Evolutionary conservation across 2,113 vertebrate species (phyloP), one percentile per base, ranked within the genome.

Genomic region (Cynocephalus volans): DNA sequence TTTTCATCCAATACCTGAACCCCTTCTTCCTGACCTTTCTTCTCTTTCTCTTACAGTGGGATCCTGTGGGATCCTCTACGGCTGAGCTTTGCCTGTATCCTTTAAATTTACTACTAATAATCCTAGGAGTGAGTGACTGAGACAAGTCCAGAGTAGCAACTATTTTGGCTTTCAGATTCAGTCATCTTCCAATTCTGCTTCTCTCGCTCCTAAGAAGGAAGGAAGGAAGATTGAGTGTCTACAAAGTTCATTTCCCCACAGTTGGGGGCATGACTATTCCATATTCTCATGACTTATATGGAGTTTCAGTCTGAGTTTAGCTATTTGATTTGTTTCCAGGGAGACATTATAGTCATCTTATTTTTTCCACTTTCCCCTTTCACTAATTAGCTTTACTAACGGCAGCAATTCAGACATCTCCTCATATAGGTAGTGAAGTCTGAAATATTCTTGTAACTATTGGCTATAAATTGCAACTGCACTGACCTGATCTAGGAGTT

Each of bases 361-460:
- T 65, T 17, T 24, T 41, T 36, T 21, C 13, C 12, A 19, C 45
- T 73, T 79, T 8, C 12, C 54, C 26, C 45, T 76, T 83, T 91
- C 79, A 93, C 64, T 89, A 97, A 86, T 96, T 93, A 86, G 83
- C 8, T 94, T 94, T 52, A 45, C 21, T 95, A 97, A 65, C 36
- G 95, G 31, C 21, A 69, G 48, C 45, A 93, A 93, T 28, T 82
- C 83, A 96, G 76, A n/a, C 24, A 28, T 60, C 15, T 72, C n/a
- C n/a, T 90, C 14, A 14, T 45, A 52, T 28, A 89, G 23, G 41
- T 80, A 12, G 48, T 41, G 72, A 97, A 96, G 17, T 93, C 86
- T 92, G 52, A 94, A 92, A 90, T 69, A 65, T 7, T 93, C 97
- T 65, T 90, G 14, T 87, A 87, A 87, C 41, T 79, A 19, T 83